Evolutionary conservation across 2,113 vertebrate genomes (phyloP), one percentile per base, ranked within the genome.

Genomic region (Callipepla californica): DNA sequence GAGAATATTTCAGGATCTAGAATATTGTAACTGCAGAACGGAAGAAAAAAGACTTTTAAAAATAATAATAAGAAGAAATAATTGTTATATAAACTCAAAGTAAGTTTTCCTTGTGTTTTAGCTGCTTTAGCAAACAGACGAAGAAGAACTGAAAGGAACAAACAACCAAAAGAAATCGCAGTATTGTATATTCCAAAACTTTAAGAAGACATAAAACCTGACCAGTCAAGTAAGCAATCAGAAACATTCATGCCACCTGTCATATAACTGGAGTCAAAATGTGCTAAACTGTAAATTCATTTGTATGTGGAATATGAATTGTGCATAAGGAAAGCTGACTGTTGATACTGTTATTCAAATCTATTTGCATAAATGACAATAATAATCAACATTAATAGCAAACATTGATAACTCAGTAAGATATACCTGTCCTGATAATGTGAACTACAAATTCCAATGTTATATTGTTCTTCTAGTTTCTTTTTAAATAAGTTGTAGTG

Each of bases 1-100:
- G 98, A 99, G 96, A 99, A 98, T 34, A 97, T 95, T 66, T 96
- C 95, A 81, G 98, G 98, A 88, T 98, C 97, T 83, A 98, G 95
- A 96, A 97, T 92, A 92, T 85, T 97, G 95, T 98, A 99, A 88
- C 99, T 99, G 93, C 45, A 97, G 50, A 77, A 92, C 26, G 12
- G 11, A 23, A 92, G 34, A 92, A 77, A 92, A 73, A 74, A 77
- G 28, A 57, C 83, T 13, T 18, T 36, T 76, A 89, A 61, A 74
- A 89, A 87, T 91, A 51, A 3, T 0, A 77, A 32, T 1, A 76
- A 53, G 34, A 74, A n/a, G 13, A 6, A 34, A 58, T 0, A 57
- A 28, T 63, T 93, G 67, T 48, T 2, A 80, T 68, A 48, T 21
- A 25, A 19, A n/a, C n/a, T 69, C 16, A 85, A 84, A 69, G 17